Base-by-base conservation (phyloP, 23 tunicate genomes). In the Phallusia fumigata region DNA sequence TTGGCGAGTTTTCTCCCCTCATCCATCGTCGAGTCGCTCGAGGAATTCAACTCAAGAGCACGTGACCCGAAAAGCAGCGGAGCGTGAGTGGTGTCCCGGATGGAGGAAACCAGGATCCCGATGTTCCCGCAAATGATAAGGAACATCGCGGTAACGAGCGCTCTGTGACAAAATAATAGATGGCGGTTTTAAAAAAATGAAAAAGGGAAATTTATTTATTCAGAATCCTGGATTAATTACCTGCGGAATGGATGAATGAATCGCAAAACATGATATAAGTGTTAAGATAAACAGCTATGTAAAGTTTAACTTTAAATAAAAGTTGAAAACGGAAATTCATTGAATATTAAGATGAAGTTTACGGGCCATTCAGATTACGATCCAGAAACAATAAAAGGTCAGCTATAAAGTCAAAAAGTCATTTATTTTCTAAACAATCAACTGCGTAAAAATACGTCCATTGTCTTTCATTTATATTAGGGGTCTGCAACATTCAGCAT, bases 121-220 rank as follows among this genome's bases (percentile, higher is more conserved):
- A 87, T 87, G 51, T 87, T 87, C 0, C 85, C 90, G 36, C 90
- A 87, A 85, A 87, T 87, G 16, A 87, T 64, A 31, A 87, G 77
- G 53, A 83, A 87, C 90, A 87, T 81, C 21, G 87, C 85, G 58
- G 85, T 83, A 12, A 87, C 65, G 50, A 87, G 53, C 0, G 90
- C 85, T 76, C 84, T 87, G 49, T 69, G 50, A 52, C 50, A 13
- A 2, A n/a, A 77, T 32, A 77, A 77, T 18, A 35, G 69, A 21
- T 58, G 13, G 26, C 28, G 26, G 13, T 58, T 51, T 18, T 15
- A 15, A 51, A 51, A 51, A 13, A 51, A 51, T 51, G 18, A 51
- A 51, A 51, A 13, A 13, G 58, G 15, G 58, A 18, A 13, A 51
- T 51, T 51, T 18, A 51, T 51, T 51, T 51, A 51, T 51, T 51